Base-by-base conservation (phyloP, 2,113 vertebrate species). In the Odocoileus virginianus region DNA sequence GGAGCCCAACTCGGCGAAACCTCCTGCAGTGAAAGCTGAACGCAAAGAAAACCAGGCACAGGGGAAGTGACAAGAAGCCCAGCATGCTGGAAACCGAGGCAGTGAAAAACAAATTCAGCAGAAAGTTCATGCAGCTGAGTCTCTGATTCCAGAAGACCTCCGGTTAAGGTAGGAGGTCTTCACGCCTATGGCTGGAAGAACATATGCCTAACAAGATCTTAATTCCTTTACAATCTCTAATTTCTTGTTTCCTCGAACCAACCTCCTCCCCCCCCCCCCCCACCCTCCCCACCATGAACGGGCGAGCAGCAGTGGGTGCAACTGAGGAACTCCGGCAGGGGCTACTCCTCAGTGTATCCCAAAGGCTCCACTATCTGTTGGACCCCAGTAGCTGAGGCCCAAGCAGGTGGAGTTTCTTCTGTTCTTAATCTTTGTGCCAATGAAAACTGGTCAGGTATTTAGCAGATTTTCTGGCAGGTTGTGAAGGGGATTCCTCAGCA, bases 211-310 rank as follows among this genome's bases (percentile, higher is more conserved):
- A 54, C 52, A 54, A 54, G 17, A 54, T 54, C 52, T 54, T 54
- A 54, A 19, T 54, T 17, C 52, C 52, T 54, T 54, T 54, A 54
- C 52, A 54, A 19, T 54, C 52, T 17, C 52, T 54, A 6, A 19
- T 54, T 54, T 54, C 52, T 54, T 54, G 16, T 54, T 19, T 54
- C 52, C 52, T 54, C 0, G 0, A 54, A 54, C 15, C 16, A 54
- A 19, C 52, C 52, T 17, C 52, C 52, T 1, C 14, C 15, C 7
- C 6, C 28, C 58, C 25, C 27, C 23, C 2, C 1, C 0, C 4
- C 33, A 7, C 3, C 0, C 0, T 0, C 8, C 17, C 33, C 61
- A 2, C 4, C 2, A 7, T 21, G 64, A 71, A 23, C 9, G 23
- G 19, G n/a, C 0, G 1, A 36, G n/a, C 9, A 23, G 9, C n/a